These are phyloP conservation scores for Actias luna DNA, from an alignment of 2,888 invertebrate genomes.

Conservation along the genomic window DNA sequence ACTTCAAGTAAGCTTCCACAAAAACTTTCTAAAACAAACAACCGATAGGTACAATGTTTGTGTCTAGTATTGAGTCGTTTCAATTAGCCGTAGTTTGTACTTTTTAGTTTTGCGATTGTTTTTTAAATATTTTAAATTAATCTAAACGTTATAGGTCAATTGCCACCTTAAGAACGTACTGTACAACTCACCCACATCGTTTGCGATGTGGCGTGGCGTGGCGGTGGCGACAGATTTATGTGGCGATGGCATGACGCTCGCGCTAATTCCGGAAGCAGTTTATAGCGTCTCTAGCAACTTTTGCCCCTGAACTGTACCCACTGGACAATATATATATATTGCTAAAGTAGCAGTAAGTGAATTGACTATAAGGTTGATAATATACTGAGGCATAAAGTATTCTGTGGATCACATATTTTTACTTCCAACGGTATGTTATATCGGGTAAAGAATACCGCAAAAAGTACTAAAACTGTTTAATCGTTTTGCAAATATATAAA, in stretches of 20 bases:
- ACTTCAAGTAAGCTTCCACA: too few relatives aligned
- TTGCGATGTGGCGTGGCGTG: constrained; percentile 26
- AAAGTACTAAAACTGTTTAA: too few relatives aligned
- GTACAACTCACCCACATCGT: constrained; percentile 43
- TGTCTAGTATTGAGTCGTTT: too few relatives aligned
- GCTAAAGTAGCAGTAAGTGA: neutral
- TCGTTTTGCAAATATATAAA: too few relatives aligned
- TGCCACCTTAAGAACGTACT: constrained; percentile 19
- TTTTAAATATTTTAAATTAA: neutral
- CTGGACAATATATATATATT: neutral
- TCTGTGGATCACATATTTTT: neutral
- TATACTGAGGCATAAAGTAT: neutral
- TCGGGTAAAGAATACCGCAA: neutral
- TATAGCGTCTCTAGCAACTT: constrained; percentile 39
- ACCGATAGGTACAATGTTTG: too few relatives aligned
- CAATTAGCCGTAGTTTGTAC: too few relatives aligned
- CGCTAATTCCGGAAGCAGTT: constrained; percentile 61
- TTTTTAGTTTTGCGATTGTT: neutral
- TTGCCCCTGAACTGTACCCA: constrained; percentile 24
- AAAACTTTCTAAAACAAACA: too few relatives aligned
- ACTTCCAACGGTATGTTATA: neutral
- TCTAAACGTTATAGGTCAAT: constrained; percentile 21
- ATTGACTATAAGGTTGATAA: neutral
- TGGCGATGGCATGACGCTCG: constrained; percentile 59
- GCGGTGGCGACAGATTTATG: constrained; percentile 66